A percentile compares a stretch with the other conserved stretches of the same genome.
phyloP scores from a whole-genome alignment of 2,113 vertebrate species.

The Asarcornis scutulata region DNA sequence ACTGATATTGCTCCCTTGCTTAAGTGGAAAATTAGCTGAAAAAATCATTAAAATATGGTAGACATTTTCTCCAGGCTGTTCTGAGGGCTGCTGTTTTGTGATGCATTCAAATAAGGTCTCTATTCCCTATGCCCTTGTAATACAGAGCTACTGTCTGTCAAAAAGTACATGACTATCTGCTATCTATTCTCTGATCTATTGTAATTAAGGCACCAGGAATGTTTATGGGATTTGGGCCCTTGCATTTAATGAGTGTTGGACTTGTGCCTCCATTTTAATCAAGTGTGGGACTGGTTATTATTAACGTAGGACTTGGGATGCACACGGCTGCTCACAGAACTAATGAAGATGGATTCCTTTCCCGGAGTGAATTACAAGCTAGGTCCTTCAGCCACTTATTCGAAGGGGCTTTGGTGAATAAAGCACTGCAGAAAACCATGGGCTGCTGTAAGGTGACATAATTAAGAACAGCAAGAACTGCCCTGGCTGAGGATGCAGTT shows the following conservation, averaged over 20 bases:
- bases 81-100: background rate
- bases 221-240: constrained; percentile 24
- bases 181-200: background rate
- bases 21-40: constrained; percentile 64
- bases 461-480: background rate
- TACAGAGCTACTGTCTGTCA: constrained; percentile 17
- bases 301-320: background rate
- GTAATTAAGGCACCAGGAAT: constrained; percentile 40
- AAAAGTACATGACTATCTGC: background rate
- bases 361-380: background rate
- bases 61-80: constrained; percentile 23
- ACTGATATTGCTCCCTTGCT: constrained; percentile 42
- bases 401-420: background rate
- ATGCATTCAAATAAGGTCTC: constrained; percentile 15
- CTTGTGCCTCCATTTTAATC: constrained; percentile 12
- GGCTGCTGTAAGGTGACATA: background rate
- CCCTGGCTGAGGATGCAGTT: background rate
- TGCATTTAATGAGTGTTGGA: constrained; percentile 33
- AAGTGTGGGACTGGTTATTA: background rate
- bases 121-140: constrained; percentile 43
- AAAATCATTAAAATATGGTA: constrained; percentile 50
- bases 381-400: background rate
- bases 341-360: constrained; percentile 52
- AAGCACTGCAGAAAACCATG: background rate
- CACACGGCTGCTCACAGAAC: background rate